Evolutionary conservation across 2,113 vertebrate genomes (phyloP), one percentile per base, ranked within the genome.

Genomic region (Patagioenas fasciata): DNA sequence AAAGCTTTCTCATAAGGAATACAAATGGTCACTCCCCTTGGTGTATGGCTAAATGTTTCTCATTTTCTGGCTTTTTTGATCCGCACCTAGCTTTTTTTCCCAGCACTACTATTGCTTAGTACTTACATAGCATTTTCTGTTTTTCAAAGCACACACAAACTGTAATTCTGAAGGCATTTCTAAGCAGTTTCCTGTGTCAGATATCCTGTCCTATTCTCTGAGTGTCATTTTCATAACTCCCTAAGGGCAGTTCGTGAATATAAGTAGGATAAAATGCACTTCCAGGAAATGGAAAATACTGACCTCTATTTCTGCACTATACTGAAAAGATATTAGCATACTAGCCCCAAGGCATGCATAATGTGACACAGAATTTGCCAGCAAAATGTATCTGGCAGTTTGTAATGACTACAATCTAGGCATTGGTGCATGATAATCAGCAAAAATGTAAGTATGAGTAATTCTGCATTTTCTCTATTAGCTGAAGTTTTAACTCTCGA

Each of bases 211-310:
- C 78, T 92, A 89, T 83, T 95, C 90, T 94, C 73, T 0, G 0
- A 97, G 90, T 93, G 71, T 72, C 94, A 85, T 95, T 96, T 97
- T 88, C 95, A 71, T 97, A 95, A 95, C 64, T 96, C 96, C 96
- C 95, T 75, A 85, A 77, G 93, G 95, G 95, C 58, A 89, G 85
- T 51, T 84, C 90, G 51, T 94, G 82, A 96, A 96, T 87, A 17
- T 67, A 92, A 96, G 65, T 85, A 88, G 91, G 92, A 91, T 65
- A 96, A 57, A 96, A 96, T 77, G 75, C 61, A 88, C 80, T 97
- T 95, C 93, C 95, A 97, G 96, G 94, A 97, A 97, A 95, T 95
- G 92, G 96, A 96, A 97, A 96, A 95, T 93, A 94, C 5, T 95
- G 93, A 95, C 92, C 89, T 95, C 89, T 94, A 82, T 67, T 97